Conservation (phyloP, 2,113 vertebrate genomes). For the Phylloscopus trochiloides region DNA sequence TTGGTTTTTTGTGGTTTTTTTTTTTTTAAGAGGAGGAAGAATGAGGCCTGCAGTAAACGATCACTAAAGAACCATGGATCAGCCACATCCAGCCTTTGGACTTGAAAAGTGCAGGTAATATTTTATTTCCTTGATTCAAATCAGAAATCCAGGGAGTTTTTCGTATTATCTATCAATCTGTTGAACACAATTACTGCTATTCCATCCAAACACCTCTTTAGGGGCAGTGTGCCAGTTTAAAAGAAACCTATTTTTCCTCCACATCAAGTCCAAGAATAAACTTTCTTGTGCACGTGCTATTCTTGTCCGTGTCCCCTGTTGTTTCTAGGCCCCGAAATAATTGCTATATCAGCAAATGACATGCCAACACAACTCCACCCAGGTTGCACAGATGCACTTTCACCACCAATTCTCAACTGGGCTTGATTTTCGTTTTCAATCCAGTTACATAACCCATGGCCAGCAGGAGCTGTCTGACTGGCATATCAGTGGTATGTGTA, state of each 20-base stretch:
- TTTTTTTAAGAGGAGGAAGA: neutral
- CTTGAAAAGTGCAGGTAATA: neutral
- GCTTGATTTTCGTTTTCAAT: neutral
- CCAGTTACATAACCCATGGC: neutral
- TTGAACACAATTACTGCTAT: neutral
- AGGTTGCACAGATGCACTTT: neutral
- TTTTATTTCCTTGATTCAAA: neutral
- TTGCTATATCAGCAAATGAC: neutral
- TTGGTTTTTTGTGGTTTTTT: no score
- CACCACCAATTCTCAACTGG: neutral
- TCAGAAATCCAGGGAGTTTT: neutral
- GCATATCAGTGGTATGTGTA: fast-evolving
- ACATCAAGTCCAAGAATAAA: neutral
- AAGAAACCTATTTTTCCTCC: neutral
- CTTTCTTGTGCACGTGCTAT: fast-evolving
- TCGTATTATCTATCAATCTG: neutral
- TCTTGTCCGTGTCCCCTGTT: neutral
- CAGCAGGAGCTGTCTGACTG: neutral
- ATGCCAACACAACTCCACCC: neutral
- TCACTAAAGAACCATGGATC: neutral
- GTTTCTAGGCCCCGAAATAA: neutral
- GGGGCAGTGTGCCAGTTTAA: neutral
- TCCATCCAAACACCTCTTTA: neutral
- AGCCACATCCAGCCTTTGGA: neutral
- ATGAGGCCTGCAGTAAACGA: neutral